These are phyloP conservation scores for Habropoda laboriosa DNA, from an alignment of 1,140 invertebrate species.

Conservation along the genomic window DNA sequence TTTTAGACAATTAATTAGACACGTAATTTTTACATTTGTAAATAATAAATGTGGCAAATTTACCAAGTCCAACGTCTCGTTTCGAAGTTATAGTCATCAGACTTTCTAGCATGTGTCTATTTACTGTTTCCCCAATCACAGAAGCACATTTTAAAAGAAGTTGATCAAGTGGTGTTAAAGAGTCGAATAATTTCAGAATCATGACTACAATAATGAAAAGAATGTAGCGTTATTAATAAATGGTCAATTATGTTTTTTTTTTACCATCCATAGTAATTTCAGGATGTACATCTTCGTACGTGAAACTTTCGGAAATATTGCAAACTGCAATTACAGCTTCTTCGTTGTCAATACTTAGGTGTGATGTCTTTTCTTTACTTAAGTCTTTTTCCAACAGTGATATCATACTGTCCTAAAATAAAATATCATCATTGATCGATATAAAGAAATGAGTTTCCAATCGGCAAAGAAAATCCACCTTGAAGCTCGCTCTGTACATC, in stretches of 20 bases:
- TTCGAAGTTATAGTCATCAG: conserved; percentile 80
- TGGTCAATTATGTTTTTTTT: neutral
- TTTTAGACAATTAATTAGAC: neutral
- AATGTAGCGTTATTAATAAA: no score
- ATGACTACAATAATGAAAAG: conserved; percentile 73
- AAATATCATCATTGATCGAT: neutral
- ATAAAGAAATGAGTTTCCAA: neutral
- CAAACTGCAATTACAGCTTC: conserved; percentile 64
- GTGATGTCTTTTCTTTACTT: rapidly evolving
- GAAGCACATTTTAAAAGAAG: conserved; percentile 84
- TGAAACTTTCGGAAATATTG: conserved; percentile 63
- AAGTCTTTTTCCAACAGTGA: neutral
- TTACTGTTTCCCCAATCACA: conserved; percentile 83
- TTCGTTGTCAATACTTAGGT: neutral
- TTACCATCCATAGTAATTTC: conserved; percentile 79
- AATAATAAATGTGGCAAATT: neutral
- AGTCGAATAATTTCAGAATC: conserved; percentile 84
- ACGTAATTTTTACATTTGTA: neutral
- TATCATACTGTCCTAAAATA: conserved; percentile 23
- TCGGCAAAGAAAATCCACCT: conserved; percentile 55
- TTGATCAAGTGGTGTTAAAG: conserved; percentile 84
- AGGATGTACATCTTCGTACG: conserved; percentile 70
- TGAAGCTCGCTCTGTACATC: conserved; percentile 76
- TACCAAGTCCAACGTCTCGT: conserved; percentile 80
- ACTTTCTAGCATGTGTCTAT: conserved; percentile 82